Evolutionary conservation across 92 coral and sea anemone species (phyloP), one percentile per base, ranked within the genome.

Genomic region (Pocillopora grandis): DNA sequence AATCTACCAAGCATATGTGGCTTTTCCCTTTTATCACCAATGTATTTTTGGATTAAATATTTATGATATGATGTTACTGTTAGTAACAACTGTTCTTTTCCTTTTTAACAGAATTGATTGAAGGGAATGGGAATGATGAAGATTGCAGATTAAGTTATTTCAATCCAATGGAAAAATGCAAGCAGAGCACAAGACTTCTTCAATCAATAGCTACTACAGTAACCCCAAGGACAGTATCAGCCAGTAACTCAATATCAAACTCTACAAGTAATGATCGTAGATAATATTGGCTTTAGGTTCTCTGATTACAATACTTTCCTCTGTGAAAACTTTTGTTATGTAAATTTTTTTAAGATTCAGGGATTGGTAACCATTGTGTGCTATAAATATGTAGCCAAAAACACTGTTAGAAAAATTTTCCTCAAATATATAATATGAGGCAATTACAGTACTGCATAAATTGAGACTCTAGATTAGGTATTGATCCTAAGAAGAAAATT

Each of bases 221-320:
- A 19, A 59, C 75, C 56, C 36, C 77, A 37, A 58, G 42, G 36
- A 49, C 9, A 36, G 35, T 71, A 5, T 16, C 77, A 17, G 2
- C 68, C 20, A 61, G 59, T 81, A 71, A 58, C 71, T 71, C 23
- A 81, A 36, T 69, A 59, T 1, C 78, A 81, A 81, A 70, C 61
- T 70, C 77, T 71, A 70, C 77, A 59, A 62, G 23, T 12, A 59
- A 19, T 60, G 85, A 70, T n/a, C 18, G 64, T 42, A 81, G 85
- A 81, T 81, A 81, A 77, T 72, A 81, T 81, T 61, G 42, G 69
- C 31, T 58, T 18, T 10, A 72, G 52, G 42, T 9, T 23, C 57
- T 31, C 49, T 5, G 31, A 19, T 21, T 9, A 7, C 5, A 20
- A 3, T 18, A 66, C 52, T 42, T 42, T 42, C 52, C 52, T 42